Evolutionary conservation across 2,113 vertebrate species (phyloP), one percentile per base, ranked within the genome.

Genomic region (Takifugu flavidus): DNA sequence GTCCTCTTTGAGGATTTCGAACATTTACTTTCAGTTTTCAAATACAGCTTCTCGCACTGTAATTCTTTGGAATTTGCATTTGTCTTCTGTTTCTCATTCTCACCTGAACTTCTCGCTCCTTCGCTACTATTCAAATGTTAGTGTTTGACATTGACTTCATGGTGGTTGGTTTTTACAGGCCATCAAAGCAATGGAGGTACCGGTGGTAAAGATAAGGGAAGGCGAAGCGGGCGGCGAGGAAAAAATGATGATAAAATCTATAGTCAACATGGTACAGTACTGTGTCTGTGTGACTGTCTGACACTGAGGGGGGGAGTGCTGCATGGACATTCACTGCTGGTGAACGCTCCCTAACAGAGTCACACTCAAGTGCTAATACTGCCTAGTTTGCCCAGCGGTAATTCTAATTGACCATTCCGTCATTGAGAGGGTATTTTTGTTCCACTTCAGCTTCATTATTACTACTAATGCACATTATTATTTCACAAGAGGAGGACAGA

Each of bases 191-290:
- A 98, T 98, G 95, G 96, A 99, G 90, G 95, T 98, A 73, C 95
- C 94, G 29, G 93, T 98, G 91, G 92, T 98, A 94, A 98, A 95
- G 94, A 94, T 96, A 93, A 96, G 93, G 89, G 90, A 94, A 92
- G 91, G 89, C 88, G 91, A 92, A 82, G 90, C 89, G 65, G 93
- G 91, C 83, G 90, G 74, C 1, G 81, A 96, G 85, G 90, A 98
- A 85, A 97, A 95, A 87, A 90, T 94, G 89, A 93, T 96, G 90
- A 94, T 96, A 82, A 98, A 96, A 96, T 95, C 93, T 93, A 90
- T 98, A 92, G 91, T 95, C 86, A 94, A 91, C 89, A 95, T 98
- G 96, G 95, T 98, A 98, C 81, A 72, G 85, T 86, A 80, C 66
- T 72, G 63, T 52, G 53, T 71, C 26, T 65, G 45, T 74, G 11